Percentiles rank a stretch among this genome's conserved stretches.
Conservation (phyloP, 2,888 invertebrate species). For the Panzeria rudis region DNA sequence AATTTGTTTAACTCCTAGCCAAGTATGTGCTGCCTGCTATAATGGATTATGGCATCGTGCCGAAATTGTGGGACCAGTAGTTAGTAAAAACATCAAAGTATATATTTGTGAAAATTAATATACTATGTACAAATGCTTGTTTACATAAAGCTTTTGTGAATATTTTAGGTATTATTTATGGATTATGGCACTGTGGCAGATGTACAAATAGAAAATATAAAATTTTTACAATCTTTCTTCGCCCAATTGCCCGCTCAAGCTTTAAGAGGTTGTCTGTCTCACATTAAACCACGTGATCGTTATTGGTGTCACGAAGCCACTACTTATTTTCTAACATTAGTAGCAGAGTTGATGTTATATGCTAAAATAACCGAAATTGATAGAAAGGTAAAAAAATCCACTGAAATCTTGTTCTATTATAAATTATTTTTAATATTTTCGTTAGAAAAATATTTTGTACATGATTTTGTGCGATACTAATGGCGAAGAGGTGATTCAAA, state of each 20-base stretch:
- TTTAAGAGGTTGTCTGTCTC: constrained; percentile 77
- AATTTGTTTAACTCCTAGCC: constrained; percentile 76
- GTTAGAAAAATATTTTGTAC: constrained; percentile 75
- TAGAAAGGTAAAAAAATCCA: constrained; percentile 71
- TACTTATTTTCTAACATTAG: constrained; percentile 76
- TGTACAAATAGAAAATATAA: constrained; percentile 75
- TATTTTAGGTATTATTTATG: constrained; percentile 77
- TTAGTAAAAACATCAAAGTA: constrained; percentile 76
- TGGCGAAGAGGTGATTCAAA: constrained; percentile 72
- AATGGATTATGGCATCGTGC: constrained; percentile 79
- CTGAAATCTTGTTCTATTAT: neutral
- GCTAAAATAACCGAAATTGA: constrained; percentile 78
- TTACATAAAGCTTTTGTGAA: neutral
- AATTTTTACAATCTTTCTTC: constrained; percentile 77
- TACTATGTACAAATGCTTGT: too few relatives aligned
- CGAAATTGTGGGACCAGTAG: constrained; percentile 74
- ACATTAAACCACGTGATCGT: constrained; percentile 76
- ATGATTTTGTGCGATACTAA: constrained; percentile 79
- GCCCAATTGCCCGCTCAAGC: constrained; percentile 78
- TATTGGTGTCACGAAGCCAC: constrained; percentile 78
- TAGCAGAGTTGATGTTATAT: constrained; percentile 75
- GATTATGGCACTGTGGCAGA: constrained; percentile 79
- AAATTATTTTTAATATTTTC: constrained; percentile 5
- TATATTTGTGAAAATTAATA: neutral
- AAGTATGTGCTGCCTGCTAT: constrained; percentile 77